phyloP scores from a whole-genome alignment of 1,140 invertebrate genomes.

The Papilio glaucus region DNA sequence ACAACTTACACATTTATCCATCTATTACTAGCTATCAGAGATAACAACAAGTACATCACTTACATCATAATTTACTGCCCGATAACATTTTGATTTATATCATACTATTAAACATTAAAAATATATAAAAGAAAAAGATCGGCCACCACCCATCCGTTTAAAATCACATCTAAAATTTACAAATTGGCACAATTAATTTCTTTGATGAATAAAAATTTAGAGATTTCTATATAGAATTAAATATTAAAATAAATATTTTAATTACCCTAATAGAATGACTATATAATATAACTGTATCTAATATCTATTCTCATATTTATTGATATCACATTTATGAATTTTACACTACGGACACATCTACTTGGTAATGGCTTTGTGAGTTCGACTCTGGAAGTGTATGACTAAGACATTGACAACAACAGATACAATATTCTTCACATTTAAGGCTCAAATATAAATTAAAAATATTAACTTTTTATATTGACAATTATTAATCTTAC shows the following conservation, averaged over 20 bases:
- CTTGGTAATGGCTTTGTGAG: constrained; percentile 41
- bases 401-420: constrained; percentile 6
- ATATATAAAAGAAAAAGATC: constrained; percentile 50
- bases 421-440: constrained; percentile 22
- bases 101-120: constrained; percentile 47
- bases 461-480: constrained; percentile 26
- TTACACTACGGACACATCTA: constrained; percentile 49
- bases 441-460: constrained; percentile 11
- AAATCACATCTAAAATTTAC: constrained; percentile 52
- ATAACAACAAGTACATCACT: constrained; percentile 64
- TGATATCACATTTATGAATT: constrained; percentile 61
- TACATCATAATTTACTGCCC: constrained; percentile 47
- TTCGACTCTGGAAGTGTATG: constrained; percentile 43
- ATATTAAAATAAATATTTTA: constrained; percentile 39
- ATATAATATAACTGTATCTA: constrained; percentile 26
- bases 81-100: constrained; percentile 44
- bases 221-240: constrained; percentile 39
- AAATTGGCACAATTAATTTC: constrained; percentile 56
- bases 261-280: constrained; percentile 30
- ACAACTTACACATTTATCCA: constrained; percentile 65
- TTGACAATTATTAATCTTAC: constrained; percentile 41
- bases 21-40: constrained; percentile 58
- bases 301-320: constrained; percentile 38
- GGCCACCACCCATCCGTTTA: constrained; percentile 41
- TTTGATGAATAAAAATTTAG: constrained; percentile 41